These are phyloP conservation scores for Lagopus muta DNA, from an alignment of 2,113 vertebrate species.

Conservation along the genomic window DNA sequence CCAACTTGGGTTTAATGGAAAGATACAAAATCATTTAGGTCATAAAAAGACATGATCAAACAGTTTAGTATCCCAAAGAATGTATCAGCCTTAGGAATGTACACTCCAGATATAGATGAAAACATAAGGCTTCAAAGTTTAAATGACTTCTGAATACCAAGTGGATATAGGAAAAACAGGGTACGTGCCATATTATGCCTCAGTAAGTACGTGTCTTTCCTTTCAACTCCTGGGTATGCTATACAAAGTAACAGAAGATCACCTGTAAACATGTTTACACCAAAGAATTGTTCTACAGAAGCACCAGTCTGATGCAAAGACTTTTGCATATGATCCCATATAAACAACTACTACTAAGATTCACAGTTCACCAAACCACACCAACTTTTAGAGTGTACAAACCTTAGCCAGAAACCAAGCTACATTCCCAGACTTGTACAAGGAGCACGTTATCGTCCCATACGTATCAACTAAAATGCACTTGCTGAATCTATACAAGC, in stretches of 20 bases:
- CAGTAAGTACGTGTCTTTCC: background rate
- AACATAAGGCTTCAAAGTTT: background rate
- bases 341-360: background rate
- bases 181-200: background rate
- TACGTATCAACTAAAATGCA: rapidly evolving
- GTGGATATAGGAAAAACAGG: background rate
- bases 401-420: background rate
- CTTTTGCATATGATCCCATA: background rate
- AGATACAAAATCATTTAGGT: background rate
- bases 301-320: background rate
- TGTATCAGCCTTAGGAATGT: background rate
- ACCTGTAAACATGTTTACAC: background rate
- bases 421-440: rapidly evolving
- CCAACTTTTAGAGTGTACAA: background rate
- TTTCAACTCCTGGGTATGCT: background rate
- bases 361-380: background rate
- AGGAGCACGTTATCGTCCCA: background rate
- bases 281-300: rapidly evolving
- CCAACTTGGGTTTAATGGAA: background rate
- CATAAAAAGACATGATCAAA: background rate
- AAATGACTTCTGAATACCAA: background rate
- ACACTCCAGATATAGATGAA: background rate
- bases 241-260: background rate
- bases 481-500: background rate
- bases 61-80: background rate